These are phyloP conservation scores for Pollenia amentaria DNA, from an alignment of 2,888 invertebrate species.

Conservation along the genomic window DNA sequence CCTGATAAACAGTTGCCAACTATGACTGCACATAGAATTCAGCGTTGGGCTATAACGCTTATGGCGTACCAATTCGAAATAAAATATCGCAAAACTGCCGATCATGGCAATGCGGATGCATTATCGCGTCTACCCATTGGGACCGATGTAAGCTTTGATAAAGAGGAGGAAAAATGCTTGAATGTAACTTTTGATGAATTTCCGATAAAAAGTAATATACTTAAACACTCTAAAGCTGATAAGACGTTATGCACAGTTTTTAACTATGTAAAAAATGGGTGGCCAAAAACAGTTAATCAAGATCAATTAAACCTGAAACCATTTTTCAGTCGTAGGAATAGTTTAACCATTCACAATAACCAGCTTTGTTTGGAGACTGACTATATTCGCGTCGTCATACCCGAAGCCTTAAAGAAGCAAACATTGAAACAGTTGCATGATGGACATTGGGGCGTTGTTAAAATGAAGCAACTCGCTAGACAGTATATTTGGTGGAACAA, in stretches of 20 bases:
- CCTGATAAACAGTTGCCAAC: constrained; percentile 59
- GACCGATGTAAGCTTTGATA: constrained; percentile 61
- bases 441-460: constrained; percentile 18
- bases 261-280: not conserved
- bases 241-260: not conserved
- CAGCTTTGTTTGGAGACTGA: not conserved
- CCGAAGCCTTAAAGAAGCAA: not conserved
- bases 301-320: not conserved
- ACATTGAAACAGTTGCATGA: not conserved
- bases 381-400: not conserved
- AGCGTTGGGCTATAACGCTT: constrained; percentile 57
- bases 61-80: constrained; percentile 62
- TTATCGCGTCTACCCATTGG: constrained; percentile 65
- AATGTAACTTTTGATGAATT: constrained; percentile 23
- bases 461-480: constrained; percentile 63
- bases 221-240: not conserved
- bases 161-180: constrained; percentile 28
- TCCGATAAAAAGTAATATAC: not conserved
- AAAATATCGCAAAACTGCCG: constrained; percentile 60
- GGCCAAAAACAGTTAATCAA: too few species aligned
- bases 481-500: constrained; percentile 65
- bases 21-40: constrained; percentile 30
- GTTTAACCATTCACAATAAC: not conserved
- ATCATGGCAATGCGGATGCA: constrained; percentile 68
- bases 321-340: not conserved